Percentiles rank a stretch among this genome's conserved stretches.
Conservation (phyloP, 2,797 vertebrate genomes). For the Fundulus diaphanus region DNA sequence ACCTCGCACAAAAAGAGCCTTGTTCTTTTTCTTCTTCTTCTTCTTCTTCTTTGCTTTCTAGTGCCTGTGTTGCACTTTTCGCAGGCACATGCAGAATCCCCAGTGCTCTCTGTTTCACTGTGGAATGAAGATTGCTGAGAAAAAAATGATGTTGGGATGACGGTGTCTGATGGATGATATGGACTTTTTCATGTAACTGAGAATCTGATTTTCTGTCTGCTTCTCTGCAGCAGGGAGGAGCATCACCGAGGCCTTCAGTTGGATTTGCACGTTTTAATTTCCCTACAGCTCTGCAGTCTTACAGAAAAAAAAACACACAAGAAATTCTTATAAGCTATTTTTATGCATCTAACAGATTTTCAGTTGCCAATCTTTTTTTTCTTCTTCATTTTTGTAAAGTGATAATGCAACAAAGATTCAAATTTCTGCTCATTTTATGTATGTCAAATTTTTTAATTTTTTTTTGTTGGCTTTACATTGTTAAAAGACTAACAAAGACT, state of each 20-base stretch:
- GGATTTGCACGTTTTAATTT: conserved; percentile 34
- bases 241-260: conserved; percentile 39
- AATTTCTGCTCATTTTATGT: not conserved
- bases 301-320: not conserved
- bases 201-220: conserved; percentile 19
- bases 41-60: conserved; percentile 36
- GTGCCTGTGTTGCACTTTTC: conserved; percentile 56
- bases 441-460: not conserved
- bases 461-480: not conserved
- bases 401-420: not conserved
- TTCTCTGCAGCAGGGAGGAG: conserved; percentile 31
- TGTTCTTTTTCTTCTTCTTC: conserved; percentile 42
- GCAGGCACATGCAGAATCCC: conserved; percentile 54
- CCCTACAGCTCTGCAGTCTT: conserved; percentile 1
- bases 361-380: not conserved
- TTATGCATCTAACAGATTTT: not conserved
- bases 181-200: conserved; percentile 27
- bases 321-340: too few relatives aligned
- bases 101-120: conserved; percentile 42
- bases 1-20: conserved; percentile 72
- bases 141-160: conserved; percentile 16
- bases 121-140: conserved; percentile 39
- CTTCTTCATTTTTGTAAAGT: not conserved
- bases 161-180: conserved; percentile 36
- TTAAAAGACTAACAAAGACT: not conserved